A percentile compares a stretch with the other conserved stretches of the same genome.
phyloP scores from a whole-genome alignment of 2,797 vertebrate species.

The Lemur catta region DNA sequence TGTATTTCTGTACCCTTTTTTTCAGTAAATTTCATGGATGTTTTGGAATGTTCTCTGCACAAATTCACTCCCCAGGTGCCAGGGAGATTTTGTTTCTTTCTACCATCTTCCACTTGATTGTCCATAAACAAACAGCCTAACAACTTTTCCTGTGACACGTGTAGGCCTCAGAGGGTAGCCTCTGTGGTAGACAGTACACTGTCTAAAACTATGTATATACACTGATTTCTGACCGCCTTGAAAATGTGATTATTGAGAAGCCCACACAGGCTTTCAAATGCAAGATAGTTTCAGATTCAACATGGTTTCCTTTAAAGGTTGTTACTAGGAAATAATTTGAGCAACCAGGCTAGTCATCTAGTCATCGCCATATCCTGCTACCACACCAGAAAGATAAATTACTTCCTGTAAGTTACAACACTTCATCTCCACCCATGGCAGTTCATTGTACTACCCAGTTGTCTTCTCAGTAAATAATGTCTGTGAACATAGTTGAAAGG shows the following conservation, averaged over 20 bases:
- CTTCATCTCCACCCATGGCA: neutral
- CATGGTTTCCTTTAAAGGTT: neutral
- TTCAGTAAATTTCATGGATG: neutral
- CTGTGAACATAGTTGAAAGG: neutral
- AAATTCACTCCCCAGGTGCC: neutral
- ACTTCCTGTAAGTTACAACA: slow-evolving; percentile 57
- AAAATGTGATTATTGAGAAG: slow-evolving; percentile 23
- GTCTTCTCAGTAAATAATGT: neutral
- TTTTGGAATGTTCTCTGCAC: neutral
- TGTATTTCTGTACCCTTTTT: neutral
- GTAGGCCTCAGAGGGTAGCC: neutral
- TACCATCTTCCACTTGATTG: neutral
- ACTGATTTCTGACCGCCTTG: slow-evolving; percentile 22
- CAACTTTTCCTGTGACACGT: neutral
- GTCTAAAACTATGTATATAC: neutral
- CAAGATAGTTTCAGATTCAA: slow-evolving; percentile 5
- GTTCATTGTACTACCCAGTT: neutral
- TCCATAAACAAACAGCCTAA: neutral
- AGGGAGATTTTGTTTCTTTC: neutral
- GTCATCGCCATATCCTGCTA: slow-evolving; percentile 44
- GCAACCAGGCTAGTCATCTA: slow-evolving; percentile 43
- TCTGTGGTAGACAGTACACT: neutral
- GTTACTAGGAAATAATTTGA: slow-evolving; percentile 63
- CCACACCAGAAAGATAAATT: slow-evolving; percentile 27
- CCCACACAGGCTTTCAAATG: neutral